Conservation (phyloP, 2,888 invertebrate genomes). For the Acanthosepion pharaonis region DNA sequence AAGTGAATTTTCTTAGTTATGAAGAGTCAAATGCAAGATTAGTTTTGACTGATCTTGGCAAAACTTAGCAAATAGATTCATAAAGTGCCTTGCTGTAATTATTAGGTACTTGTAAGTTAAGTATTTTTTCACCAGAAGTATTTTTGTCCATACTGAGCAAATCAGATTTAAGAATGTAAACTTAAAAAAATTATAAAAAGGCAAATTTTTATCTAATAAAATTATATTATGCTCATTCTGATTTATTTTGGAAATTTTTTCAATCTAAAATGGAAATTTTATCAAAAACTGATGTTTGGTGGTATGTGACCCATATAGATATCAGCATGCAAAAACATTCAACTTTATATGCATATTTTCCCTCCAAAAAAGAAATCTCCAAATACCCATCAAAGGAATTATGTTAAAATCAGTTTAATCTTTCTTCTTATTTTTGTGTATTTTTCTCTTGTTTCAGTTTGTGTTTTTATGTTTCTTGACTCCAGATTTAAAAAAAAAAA, state of each 20-base stretch:
- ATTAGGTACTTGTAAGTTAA: neutral
- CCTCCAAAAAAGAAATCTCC: neutral
- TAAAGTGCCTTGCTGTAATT: neutral
- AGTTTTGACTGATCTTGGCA: neutral
- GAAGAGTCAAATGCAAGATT: neutral
- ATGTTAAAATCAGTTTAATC: neutral
- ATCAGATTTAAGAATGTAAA: neutral
- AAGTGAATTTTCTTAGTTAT: neutral
- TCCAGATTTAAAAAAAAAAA: neutral
- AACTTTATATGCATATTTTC: neutral
- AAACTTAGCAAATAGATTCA: neutral
- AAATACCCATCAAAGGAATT: neutral
- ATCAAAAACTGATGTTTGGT: neutral
- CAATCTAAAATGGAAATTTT: slow-evolving; percentile 20
- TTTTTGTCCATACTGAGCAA: neutral
- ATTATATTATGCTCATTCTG: neutral
- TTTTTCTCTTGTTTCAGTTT: neutral
- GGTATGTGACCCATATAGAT: neutral
- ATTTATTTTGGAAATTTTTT: neutral
- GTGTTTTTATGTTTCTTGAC: neutral
- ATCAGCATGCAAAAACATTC: neutral
- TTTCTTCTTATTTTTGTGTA: too few relatives aligned
- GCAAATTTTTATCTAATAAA: neutral
- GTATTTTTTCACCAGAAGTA: neutral
- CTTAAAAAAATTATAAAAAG: neutral